Conservation (phyloP, 1,140 invertebrate species). For the Bombus superbus region DNA sequence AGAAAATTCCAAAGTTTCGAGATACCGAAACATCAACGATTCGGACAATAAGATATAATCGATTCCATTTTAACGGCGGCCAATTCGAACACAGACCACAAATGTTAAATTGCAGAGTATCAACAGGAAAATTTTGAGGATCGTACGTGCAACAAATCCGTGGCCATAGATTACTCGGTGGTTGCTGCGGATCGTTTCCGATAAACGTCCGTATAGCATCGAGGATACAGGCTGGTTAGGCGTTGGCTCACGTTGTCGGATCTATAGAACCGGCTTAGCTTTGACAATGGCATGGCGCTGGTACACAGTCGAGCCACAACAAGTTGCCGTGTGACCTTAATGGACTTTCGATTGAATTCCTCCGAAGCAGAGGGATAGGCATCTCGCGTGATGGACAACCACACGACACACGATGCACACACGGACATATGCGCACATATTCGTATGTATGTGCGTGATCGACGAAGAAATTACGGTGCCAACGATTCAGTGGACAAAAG, state of each 20-base stretch:
- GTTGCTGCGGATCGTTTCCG: slow-evolving; percentile 56
- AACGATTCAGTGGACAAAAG: neutral
- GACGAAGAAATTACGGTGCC: neutral
- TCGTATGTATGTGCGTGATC: neutral
- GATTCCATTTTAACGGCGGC: neutral
- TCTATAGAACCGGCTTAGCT: slow-evolving; percentile 56
- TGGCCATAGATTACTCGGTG: slow-evolving; percentile 58
- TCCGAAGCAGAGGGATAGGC: slow-evolving; percentile 11
- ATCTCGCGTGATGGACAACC: slow-evolving; percentile 44
- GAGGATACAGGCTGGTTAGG: slow-evolving; percentile 47
- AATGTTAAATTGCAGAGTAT: neutral
- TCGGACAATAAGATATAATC: too few species aligned
- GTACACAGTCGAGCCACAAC: slow-evolving; percentile 65
- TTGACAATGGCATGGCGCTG: slow-evolving; percentile 69
- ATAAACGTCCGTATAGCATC: slow-evolving; percentile 36
- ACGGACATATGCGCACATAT: neutral
- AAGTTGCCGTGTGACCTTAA: slow-evolving; percentile 73
- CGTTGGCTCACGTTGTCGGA: slow-evolving; percentile 30
- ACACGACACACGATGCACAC: slow-evolving; percentile 25
- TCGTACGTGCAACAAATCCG: neutral
- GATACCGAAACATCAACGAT: neutral
- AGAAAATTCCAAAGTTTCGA: neutral
- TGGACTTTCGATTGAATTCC: slow-evolving; percentile 75
- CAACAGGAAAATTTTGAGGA: neutral
- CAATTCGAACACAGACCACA: neutral